Evolutionary conservation across 2,797 vertebrate genomes (phyloP).

Genomic region (Micropoecilia bifurca): DNA sequence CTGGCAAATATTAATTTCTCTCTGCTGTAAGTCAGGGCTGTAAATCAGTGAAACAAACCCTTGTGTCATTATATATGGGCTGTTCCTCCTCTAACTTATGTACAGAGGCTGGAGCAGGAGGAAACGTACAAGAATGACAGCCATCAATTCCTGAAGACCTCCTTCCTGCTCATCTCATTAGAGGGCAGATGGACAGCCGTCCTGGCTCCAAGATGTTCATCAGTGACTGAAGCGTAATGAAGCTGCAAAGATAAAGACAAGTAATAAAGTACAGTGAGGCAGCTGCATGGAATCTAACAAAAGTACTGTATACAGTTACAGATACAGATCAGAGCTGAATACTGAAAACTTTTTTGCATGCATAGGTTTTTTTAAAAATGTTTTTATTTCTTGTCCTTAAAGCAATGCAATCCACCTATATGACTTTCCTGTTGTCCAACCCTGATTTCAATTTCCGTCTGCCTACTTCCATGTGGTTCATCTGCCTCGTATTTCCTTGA

Average conservation of each 20-base stretch:
- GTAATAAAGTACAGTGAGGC: constrained; percentile 27
- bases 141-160: constrained; percentile 67
- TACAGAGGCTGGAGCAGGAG: constrained; percentile 73
- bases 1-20: constrained; percentile 29
- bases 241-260: constrained; percentile 32
- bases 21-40: constrained; percentile 40
- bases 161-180: constrained; percentile 73
- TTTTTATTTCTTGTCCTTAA: background rate
- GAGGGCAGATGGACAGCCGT: constrained; percentile 58
- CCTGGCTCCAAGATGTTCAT: constrained; percentile 52
- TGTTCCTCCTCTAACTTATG: constrained; percentile 73
- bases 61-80: constrained; percentile 64
- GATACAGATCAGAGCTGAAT: background rate
- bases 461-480: constrained; percentile 36
- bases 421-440: background rate
- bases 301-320: background rate
- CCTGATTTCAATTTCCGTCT: constrained; percentile 13
- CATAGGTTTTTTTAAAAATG: background rate
- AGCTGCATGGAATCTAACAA: constrained; percentile 13
- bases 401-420: background rate
- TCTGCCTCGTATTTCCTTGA: constrained; percentile 41
- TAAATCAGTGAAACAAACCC: constrained; percentile 61
- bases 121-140: constrained; percentile 68
- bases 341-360: too few relatives aligned
- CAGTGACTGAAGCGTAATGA: constrained; percentile 45